Conservation (phyloP, 2,888 invertebrate species). For the Trissolcus japonicus region DNA sequence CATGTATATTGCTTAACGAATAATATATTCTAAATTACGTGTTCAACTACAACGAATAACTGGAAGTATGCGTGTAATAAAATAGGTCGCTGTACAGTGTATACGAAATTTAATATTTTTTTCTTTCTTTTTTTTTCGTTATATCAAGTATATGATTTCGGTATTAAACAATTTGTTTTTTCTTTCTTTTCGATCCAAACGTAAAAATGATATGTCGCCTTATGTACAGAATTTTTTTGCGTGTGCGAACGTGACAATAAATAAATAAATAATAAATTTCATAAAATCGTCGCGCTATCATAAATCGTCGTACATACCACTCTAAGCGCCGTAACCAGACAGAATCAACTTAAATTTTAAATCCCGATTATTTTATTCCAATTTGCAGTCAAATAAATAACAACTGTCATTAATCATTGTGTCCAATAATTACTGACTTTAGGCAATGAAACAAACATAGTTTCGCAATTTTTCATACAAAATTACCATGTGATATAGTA, state of each 20-base stretch:
- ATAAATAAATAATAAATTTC: conserved; percentile 53
- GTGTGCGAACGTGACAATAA: conserved; percentile 35
- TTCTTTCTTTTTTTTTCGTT: neutral
- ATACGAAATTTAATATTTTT: conserved; percentile 13
- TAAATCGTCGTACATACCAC: conserved; percentile 2
- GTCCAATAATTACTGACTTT: neutral
- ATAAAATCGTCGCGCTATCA: conserved; percentile 16
- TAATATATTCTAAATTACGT: conserved; percentile 33
- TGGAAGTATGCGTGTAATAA: conserved; percentile 41
- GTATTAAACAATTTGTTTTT: conserved; percentile 6
- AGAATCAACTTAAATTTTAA: neutral
- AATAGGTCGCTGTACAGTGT: conserved; percentile 36
- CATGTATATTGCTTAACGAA: conserved; percentile 41
- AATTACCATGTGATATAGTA: too few relatives aligned
- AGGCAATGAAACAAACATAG: too few relatives aligned
- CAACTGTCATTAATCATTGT: neutral
- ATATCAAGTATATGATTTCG: conserved; percentile 29
- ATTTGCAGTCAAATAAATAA: neutral
- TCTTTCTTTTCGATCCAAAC: conserved; percentile 5
- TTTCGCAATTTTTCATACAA: too few relatives aligned
- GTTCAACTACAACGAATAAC: conserved; percentile 41
- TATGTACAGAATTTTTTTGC: conserved; percentile 9
- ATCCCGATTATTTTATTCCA: neutral
- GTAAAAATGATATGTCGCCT: conserved; percentile 13
- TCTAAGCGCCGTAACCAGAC: neutral